phyloP scores from a whole-genome alignment of 1,140 invertebrate genomes.

The Bathynomus jamesi region DNA sequence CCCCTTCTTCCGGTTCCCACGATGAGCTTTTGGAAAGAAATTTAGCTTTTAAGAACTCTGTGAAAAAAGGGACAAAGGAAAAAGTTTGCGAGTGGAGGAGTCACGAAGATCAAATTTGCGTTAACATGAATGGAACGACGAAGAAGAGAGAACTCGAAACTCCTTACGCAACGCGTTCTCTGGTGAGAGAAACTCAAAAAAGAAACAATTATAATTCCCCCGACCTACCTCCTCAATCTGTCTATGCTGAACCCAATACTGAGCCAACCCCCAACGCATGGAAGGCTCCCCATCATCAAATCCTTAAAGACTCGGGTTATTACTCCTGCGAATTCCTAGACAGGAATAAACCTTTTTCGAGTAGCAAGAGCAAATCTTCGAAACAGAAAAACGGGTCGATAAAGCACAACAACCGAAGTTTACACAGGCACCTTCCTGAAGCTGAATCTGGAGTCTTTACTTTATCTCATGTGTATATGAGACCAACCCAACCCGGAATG shows the following conservation, averaged over 20 bases:
- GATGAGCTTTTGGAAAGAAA: constrained; percentile 30
- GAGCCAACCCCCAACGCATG: constrained; percentile 18
- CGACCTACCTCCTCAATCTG: constrained; percentile 10
- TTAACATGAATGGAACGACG: constrained; percentile 19
- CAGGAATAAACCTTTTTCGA: constrained; percentile 20
- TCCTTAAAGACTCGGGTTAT: constrained; percentile 31
- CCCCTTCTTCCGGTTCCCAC: constrained; percentile 27
- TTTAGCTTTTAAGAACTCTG: constrained; percentile 15
- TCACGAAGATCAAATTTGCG: constrained; percentile 6
- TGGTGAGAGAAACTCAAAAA: constrained; percentile 9
- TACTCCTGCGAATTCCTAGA: constrained; percentile 36
- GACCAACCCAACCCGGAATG: constrained; percentile 15
- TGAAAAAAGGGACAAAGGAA: constrained; percentile 10
- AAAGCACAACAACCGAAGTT: constrained; percentile 13
- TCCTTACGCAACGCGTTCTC: constrained; percentile 4
- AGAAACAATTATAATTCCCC: constrained; percentile 5
- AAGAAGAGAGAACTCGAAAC: constrained; percentile 2
- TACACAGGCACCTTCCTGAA: constrained; percentile 16
- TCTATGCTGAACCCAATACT: constrained; percentile 8
- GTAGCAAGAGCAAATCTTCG: constrained; percentile 18
- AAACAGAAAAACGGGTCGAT: neutral
- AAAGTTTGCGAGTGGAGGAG: constrained; percentile 4
- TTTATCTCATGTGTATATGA: constrained; percentile 24
- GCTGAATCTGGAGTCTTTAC: constrained; percentile 33
- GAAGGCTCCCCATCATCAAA: constrained; percentile 18